Evolutionary conservation across 1,140 invertebrate genomes (phyloP).

Genomic region (Spodoptera litura): DNA sequence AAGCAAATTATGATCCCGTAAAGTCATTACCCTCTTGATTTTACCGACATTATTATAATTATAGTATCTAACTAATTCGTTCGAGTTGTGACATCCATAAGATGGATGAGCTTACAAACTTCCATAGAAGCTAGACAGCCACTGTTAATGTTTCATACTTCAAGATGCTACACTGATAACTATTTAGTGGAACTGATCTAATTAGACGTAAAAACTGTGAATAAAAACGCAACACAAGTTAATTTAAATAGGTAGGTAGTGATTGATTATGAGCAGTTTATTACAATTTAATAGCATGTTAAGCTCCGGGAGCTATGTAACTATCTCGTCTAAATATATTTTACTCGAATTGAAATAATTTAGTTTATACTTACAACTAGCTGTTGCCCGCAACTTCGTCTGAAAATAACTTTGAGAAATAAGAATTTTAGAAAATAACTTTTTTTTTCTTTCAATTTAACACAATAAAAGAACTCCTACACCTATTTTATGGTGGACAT

Average conservation of each 20-base stretch:
- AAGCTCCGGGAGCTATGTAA: too few relatives aligned
- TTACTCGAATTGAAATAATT: too few relatives aligned
- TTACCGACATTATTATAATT: constrained; percentile 27
- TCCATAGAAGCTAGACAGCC: not conserved
- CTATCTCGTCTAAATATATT: too few relatives aligned
- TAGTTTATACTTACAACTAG: too few relatives aligned
- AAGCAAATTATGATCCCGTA: not conserved
- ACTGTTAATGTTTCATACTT: not conserved
- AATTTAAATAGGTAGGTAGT: not conserved
- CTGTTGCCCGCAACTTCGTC: too few relatives aligned
- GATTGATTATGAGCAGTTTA: not conserved
- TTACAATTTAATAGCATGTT: not conserved
- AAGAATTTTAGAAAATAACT: too few relatives aligned
- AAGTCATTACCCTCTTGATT: constrained; percentile 18
- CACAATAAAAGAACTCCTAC: too few relatives aligned
- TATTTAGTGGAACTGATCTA: not conserved
- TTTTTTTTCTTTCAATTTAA: too few relatives aligned
- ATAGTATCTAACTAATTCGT: constrained; percentile 25
- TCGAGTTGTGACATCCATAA: constrained; percentile 8
- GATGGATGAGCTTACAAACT: constrained; percentile 3
- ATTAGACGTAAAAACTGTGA: constrained; percentile 4
- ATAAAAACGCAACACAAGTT: not conserved
- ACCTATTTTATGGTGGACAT: too few relatives aligned
- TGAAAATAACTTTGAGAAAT: too few relatives aligned
- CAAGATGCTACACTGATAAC: constrained; percentile 14